Conservation (phyloP, 1,140 invertebrate species). For the Euwallacea fornicatus region DNA sequence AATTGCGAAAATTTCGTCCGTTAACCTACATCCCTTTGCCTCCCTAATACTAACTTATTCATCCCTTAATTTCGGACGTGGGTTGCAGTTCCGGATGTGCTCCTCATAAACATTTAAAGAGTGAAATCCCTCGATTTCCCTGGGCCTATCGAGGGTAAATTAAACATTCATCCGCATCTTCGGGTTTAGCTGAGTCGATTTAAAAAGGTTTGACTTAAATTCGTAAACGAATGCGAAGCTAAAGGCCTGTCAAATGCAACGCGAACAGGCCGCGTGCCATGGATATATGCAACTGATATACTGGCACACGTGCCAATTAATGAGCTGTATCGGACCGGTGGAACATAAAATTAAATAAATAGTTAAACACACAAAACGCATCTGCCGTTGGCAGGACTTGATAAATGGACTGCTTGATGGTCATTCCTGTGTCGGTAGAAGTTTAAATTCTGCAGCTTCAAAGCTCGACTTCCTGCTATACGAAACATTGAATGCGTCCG, state of each 20-base stretch:
- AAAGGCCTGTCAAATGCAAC: background rate
- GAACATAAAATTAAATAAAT: conserved; percentile 6
- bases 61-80: background rate
- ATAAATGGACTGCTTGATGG: background rate
- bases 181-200: background rate
- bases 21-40: background rate
- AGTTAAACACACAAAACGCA: conserved; percentile 5
- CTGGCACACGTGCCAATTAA: conserved; percentile 3
- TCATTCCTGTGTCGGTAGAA: too few relatives aligned
- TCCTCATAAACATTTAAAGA: background rate
- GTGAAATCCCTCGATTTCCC: background rate
- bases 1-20: background rate
- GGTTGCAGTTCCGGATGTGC: background rate
- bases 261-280: background rate
- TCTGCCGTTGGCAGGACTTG: background rate
- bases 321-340: background rate
- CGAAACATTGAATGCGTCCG: too few relatives aligned
- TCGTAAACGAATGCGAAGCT: background rate
- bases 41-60: background rate
- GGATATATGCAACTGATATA: conserved; percentile 2
- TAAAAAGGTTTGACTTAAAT: background rate
- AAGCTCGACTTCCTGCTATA: too few relatives aligned
- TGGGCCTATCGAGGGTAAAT: background rate
- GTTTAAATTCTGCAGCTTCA: too few relatives aligned
- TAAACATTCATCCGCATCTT: conserved; percentile 1